Evolutionary conservation across 2,113 vertebrate species (phyloP), one percentile per base, ranked within the genome.

Genomic region (Nerophis lumbriciformis): DNA sequence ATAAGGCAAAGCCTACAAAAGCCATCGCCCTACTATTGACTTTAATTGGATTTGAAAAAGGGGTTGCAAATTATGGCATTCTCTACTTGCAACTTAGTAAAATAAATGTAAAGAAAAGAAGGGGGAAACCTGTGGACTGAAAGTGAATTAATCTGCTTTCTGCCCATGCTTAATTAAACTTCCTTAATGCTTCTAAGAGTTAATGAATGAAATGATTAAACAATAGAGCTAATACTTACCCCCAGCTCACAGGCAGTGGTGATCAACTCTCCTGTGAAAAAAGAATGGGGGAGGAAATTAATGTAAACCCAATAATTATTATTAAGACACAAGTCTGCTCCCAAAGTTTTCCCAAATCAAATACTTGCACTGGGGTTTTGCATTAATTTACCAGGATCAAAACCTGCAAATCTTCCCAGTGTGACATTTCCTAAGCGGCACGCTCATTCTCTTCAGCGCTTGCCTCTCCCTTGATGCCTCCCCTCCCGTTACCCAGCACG

Each of bases 181-280:
- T 98, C 93, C 92, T 94, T 99, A 98, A 98, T 95, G 94, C 95
- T 92, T 98, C 93, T 96, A 96, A 96, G 93, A 97, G 95, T 96
- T 98, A 99, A 99, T 98, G 96, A 98, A 94, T 94, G 94, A 95
- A 98, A 97, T 98, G 95, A 96, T 98, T 97, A 98, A 98, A 98
- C 95, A 99, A 99, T 97, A 94, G 92, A 90, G 95, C 93, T 95
- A 97, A 98, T 95, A 93, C 97, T 98, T 93, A 99, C 97, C 94
- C 96, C 97, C 92, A 99, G 95, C 93, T 99, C 97, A 93, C 94
- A 94, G 84, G 97, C 95, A 82, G 95, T 92, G 91, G 97, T 98
- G 95, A 99, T 98, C 96, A 98, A 93, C 92, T 99, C 95, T 95
- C 96, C 97, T 99, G 96, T 95, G 94, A 93, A 95, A 97, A 28